Conservation (phyloP, 2,113 vertebrate genomes). For the Notechis scutatus region DNA sequence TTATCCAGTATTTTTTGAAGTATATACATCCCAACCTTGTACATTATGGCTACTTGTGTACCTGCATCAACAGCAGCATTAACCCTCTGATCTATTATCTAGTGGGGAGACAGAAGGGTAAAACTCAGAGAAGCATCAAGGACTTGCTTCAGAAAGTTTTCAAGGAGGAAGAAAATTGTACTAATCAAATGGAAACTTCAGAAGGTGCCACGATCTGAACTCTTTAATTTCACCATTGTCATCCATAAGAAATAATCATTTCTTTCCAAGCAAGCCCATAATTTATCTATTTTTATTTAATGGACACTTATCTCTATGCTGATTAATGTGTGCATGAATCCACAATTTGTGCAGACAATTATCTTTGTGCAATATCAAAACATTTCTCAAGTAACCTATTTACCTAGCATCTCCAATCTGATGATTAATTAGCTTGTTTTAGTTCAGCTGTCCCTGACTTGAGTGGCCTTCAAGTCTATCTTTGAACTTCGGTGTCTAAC, state of each 20-base stretch:
- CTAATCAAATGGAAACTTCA: neutral
- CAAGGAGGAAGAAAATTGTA: neutral
- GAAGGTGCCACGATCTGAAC: neutral
- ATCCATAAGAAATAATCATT: neutral
- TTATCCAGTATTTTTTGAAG: neutral
- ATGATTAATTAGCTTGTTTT: neutral
- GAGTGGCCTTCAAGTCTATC: neutral
- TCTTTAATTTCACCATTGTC: neutral
- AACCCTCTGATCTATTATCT: neutral
- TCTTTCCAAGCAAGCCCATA: neutral
- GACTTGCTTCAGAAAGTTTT: neutral
- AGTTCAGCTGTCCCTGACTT: neutral
- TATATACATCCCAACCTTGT: neutral
- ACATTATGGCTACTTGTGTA: neutral
- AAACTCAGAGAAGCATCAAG: neutral
- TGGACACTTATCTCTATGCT: neutral
- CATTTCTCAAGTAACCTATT: neutral
- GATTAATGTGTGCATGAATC: neutral
- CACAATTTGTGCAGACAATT: neutral
- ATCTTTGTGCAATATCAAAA: neutral
- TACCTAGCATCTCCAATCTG: neutral
- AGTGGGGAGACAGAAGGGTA: neutral
- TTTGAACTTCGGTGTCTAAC: neutral
- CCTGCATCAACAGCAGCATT: neutral
- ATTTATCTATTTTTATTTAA: neutral